Evolutionary conservation across 2,113 vertebrate species (phyloP).

Genomic region (Polypterus senegalus): DNA sequence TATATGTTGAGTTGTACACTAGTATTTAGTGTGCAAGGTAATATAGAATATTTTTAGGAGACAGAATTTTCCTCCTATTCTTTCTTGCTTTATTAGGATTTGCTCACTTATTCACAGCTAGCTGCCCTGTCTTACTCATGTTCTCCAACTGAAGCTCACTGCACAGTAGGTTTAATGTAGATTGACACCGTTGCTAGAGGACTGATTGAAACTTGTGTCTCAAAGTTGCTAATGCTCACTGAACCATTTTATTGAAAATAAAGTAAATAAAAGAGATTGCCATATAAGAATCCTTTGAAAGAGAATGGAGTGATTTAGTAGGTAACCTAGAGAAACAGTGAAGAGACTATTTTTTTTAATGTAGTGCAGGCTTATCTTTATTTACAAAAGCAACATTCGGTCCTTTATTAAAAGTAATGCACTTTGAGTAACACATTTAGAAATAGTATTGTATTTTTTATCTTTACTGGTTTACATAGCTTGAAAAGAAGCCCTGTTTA

Average conservation of each 20-base stretch:
- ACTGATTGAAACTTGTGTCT: conserved; percentile 83
- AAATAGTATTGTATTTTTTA: too few species aligned
- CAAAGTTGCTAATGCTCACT: conserved; percentile 80
- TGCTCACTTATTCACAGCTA: conserved; percentile 25
- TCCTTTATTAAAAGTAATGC: too few species aligned
- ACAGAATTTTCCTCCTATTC: conserved; percentile 39
- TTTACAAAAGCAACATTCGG: too few species aligned
- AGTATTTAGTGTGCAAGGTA: conserved; percentile 54
- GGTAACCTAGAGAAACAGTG: conserved; percentile 17
- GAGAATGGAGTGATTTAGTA: conserved; percentile 72
- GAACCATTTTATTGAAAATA: conserved; percentile 94
- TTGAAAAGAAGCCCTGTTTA: too few species aligned
- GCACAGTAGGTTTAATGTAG: conserved; percentile 52
- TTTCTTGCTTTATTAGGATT: conserved; percentile 29
- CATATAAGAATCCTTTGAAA: conserved; percentile 74
- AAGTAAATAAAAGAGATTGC: conserved; percentile 93
- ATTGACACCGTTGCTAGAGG: conserved; percentile 56
- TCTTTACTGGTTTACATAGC: too few species aligned
- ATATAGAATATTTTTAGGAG: conserved; percentile 37
- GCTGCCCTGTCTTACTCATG: conserved; percentile 16
- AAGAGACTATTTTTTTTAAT: too few species aligned
- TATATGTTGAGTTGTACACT: conserved; percentile 49
- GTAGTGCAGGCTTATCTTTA: too few species aligned
- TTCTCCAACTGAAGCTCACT: conserved; percentile 36
- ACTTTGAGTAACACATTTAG: too few species aligned